Conservation (phyloP, 2,888 invertebrate genomes). For the Actias luna region DNA sequence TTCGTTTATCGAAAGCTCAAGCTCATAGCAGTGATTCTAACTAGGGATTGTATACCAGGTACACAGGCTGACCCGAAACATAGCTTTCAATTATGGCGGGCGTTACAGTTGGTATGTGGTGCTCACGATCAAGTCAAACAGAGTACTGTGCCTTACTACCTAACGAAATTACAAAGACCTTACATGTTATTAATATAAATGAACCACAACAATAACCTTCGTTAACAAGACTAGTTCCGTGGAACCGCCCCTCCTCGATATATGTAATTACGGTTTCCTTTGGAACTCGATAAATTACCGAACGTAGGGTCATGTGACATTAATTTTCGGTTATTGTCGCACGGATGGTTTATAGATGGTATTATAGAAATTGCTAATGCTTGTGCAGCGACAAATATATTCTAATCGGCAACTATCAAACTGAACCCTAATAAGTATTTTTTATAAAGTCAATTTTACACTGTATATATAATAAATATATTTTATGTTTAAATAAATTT, state of each 20-base stretch:
- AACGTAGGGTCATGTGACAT: background rate
- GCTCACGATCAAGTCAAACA: too few species aligned
- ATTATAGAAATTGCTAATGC: background rate
- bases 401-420: background rate
- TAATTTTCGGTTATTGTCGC: slow-evolving; percentile 4
- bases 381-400: background rate
- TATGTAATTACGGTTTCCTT: slow-evolving; percentile 6
- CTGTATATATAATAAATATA: too few species aligned
- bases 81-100: too few species aligned
- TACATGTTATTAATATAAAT: background rate
- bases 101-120: too few species aligned
- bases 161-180: background rate
- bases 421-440: background rate
- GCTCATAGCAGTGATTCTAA: too few species aligned
- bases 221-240: background rate
- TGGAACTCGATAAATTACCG: slow-evolving; percentile 1
- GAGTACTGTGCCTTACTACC: too few species aligned
- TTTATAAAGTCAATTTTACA: too few species aligned
- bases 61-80: too few species aligned
- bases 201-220: background rate
- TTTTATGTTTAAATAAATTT: too few species aligned
- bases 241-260: background rate
- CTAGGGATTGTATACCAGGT: too few species aligned
- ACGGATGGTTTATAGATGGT: background rate
- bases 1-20: too few species aligned